Evolutionary conservation across 2,888 invertebrate genomes (phyloP), one percentile per base, ranked within the genome.

Genomic region (Belgica antarctica): DNA sequence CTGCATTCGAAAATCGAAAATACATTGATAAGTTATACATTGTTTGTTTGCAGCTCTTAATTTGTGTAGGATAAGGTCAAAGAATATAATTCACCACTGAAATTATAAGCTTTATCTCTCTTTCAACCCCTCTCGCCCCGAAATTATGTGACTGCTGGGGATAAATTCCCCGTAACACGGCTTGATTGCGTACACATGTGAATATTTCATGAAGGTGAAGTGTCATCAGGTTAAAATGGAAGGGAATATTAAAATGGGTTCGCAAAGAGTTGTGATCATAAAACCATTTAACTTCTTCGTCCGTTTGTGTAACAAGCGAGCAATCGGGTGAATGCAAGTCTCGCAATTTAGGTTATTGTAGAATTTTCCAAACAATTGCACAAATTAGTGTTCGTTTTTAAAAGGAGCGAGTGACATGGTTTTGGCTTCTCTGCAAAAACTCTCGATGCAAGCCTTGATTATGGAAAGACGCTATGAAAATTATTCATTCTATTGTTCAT

Each of bases 31-130:
- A 28, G 28, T 61, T 27, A 61, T 61, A n/a, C 28, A 17, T 12
- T 52, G 52, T 52, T 52, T 52, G 52, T 52, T 46, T 61, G 61
- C n/a, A 15, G 28, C 61, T 61, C 61, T 61, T 28, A 28, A 25
- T 61, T 28, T 25, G 61, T 12, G 28, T 61, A 25, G 61, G 61
- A 28, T 61, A 61, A 61, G 61, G 61, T 61, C 61, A 61, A 61
- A 63, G 15, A 36, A 27, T 28, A 61, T 8, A 12, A 52, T 52
- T 52, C 52, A 22, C n/a, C 17, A 5, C 2, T 22, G 24, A 52
- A 52, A 19, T 52, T 52, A 52, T 52, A 52, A 52, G 52, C 24
- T 22, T 52, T 52, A 52, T 52, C 52, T 52, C n/a, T n/a, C 52
- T 52, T 52, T 52, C 52, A 52, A 52, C 52, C 52, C 52, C 52